Evolutionary conservation across 2,797 vertebrate species (phyloP).

Genomic region (Gallirallus australis): DNA sequence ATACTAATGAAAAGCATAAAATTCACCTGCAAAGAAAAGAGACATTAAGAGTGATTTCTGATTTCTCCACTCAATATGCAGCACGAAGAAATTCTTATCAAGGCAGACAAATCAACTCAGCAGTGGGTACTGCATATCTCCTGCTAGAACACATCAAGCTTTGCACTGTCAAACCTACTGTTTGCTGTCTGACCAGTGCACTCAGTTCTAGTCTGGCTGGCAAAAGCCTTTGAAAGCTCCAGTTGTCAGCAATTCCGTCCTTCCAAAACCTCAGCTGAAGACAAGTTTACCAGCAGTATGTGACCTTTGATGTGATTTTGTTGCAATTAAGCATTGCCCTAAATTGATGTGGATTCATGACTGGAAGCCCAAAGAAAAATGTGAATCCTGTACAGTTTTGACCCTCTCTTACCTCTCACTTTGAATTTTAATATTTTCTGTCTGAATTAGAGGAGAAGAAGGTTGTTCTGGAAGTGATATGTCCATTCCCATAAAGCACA

Average conservation of each 20-base stretch:
- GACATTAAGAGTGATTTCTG: not conserved
- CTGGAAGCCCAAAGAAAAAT: not conserved
- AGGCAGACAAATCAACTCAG: not conserved
- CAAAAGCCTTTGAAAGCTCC: not conserved
- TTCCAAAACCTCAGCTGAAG: not conserved
- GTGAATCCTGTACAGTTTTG: not conserved
- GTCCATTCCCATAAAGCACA: not conserved
- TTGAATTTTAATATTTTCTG: not conserved
- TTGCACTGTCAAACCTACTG: not conserved
- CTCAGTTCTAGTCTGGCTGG: not conserved
- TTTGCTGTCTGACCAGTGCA: accelerated
- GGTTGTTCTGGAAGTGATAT: not conserved
- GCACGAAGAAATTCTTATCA: not conserved
- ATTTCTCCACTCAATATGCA: not conserved
- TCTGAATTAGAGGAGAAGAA: not conserved
- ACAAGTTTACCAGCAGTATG: not conserved
- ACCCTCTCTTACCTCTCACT: not conserved
- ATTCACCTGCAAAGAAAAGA: slow-evolving; percentile 83
- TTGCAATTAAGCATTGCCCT: not conserved
- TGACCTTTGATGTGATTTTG: not conserved
- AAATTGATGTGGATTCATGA: not conserved
- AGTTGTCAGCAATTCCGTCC: not conserved
- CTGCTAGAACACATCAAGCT: not conserved
- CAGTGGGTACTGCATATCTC: not conserved
- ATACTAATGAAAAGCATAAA: slow-evolving; percentile 92